Evolutionary conservation across 2,797 vertebrate species (phyloP).

Genomic region (Orestias chungarensis): DNA sequence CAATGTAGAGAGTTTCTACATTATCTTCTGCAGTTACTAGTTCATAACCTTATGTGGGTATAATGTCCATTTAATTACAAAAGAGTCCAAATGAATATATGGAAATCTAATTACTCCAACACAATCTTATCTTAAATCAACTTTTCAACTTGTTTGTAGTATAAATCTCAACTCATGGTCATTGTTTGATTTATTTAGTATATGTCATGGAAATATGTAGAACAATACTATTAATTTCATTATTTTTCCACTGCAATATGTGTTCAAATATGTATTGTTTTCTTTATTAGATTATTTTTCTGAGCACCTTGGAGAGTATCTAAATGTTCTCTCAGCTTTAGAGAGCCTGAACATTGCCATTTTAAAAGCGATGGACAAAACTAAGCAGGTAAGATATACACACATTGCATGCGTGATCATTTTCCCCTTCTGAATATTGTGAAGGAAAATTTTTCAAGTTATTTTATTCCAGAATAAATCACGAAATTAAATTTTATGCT

Average conservation of each 20-base stretch:
- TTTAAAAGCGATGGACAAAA: slow-evolving; percentile 96
- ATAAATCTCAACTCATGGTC: slow-evolving; percentile 1
- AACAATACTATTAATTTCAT: slow-evolving; percentile 12
- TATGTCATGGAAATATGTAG: slow-evolving; percentile 5
- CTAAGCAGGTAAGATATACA: slow-evolving; percentile 87
- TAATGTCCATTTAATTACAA: too few relatives aligned
- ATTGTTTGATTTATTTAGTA: not conserved
- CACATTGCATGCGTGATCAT: not conserved
- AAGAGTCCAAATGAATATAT: too few relatives aligned
- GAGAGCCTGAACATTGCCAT: slow-evolving; percentile 91
- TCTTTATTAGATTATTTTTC: slow-evolving; percentile 90
- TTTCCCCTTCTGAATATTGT: not conserved
- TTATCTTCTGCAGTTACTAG: too few relatives aligned
- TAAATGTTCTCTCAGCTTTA: slow-evolving; percentile 90
- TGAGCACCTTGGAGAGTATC: slow-evolving; percentile 90
- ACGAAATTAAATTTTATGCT: not conserved
- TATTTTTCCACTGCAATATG: slow-evolving; percentile 4
- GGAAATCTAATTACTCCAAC: not conserved
- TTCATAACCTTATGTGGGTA: too few relatives aligned
- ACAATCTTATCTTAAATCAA: not conserved
- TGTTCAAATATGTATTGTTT: slow-evolving; percentile 23
- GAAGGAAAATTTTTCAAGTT: not conserved
- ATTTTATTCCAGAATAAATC: not conserved
- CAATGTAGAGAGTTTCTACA: not conserved
- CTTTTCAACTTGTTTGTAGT: not conserved